Evolutionary conservation across 1,140 invertebrate genomes (phyloP).

Genomic region (Diprion similis): DNA sequence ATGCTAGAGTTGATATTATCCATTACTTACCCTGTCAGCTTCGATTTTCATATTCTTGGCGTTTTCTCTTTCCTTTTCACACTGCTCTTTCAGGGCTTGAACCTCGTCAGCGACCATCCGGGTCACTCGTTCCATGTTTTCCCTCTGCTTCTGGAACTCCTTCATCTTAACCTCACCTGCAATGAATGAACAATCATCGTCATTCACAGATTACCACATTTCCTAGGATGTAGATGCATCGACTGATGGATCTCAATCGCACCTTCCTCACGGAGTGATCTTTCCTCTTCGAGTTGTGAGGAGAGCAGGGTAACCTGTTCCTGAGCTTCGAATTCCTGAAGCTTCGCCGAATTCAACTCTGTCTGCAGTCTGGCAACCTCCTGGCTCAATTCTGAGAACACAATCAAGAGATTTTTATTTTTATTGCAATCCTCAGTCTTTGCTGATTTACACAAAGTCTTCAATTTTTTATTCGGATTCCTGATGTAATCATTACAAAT

Average conservation of each 20-base stretch:
- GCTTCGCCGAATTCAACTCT: slow-evolving; percentile 67
- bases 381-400: slow-evolving; percentile 64
- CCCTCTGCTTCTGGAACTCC: slow-evolving; percentile 64
- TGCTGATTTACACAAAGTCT: no score
- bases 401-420: slow-evolving; percentile 6
- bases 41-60: slow-evolving; percentile 62
- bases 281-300: slow-evolving; percentile 66
- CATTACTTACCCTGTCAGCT: slow-evolving; percentile 52
- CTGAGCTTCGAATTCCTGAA: slow-evolving; percentile 75
- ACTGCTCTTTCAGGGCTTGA: slow-evolving; percentile 65
- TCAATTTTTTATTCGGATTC: no score
- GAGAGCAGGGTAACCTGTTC: slow-evolving; percentile 63
- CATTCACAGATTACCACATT: no score
- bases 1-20: neutral
- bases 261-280: slow-evolving; percentile 56
- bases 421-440: no score
- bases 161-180: slow-evolving; percentile 45
- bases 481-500: no score
- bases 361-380: slow-evolving; percentile 73
- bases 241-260: slow-evolving; percentile 18
- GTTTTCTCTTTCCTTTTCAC: slow-evolving; percentile 66
- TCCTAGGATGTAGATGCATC: neutral
- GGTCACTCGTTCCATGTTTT: slow-evolving; percentile 70
- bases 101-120: slow-evolving; percentile 71
- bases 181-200: neutral